A percentile compares a stretch with the other conserved stretches of the same genome.
Evolutionary conservation across 2,797 vertebrate genomes (phyloP).

Genomic region (Smutsia gigantea): DNA sequence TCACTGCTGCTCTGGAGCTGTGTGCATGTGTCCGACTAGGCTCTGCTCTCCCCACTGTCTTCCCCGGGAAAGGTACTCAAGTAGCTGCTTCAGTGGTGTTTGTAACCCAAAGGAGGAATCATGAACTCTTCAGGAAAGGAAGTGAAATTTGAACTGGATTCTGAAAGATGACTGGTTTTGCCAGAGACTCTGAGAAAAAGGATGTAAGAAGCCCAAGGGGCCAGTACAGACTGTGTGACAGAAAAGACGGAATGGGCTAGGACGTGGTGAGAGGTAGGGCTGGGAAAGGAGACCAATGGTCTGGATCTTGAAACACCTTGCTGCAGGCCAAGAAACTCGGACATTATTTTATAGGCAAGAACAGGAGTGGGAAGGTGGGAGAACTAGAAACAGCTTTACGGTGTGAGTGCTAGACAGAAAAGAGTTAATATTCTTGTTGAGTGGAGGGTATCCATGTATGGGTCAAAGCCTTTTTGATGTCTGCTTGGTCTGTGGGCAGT

Average conservation of each 20-base stretch:
- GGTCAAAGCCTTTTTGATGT: not conserved
- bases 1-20: not conserved
- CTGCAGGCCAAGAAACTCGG: not conserved
- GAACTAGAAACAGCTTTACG: not conserved
- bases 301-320: not conserved
- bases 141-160: not conserved
- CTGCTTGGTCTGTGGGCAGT: not conserved
- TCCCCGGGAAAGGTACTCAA: not conserved
- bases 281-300: not conserved
- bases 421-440: not conserved
- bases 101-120: not conserved
- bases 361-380: not conserved
- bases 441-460: not conserved
- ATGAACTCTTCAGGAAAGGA: not conserved
- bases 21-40: not conserved
- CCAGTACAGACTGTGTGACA: not conserved
- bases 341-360: not conserved
- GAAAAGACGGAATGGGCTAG: not conserved
- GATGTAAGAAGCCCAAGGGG: not conserved
- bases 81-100: not conserved
- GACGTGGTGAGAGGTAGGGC: not conserved
- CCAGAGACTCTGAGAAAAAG: not conserved
- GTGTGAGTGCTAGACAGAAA: not conserved
- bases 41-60: not conserved
- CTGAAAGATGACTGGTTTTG: slow-evolving; percentile 17